Percentiles rank a stretch among this genome's conserved stretches.
Conservation (phyloP, 2,113 vertebrate species). For the Nematolebias whitei region DNA sequence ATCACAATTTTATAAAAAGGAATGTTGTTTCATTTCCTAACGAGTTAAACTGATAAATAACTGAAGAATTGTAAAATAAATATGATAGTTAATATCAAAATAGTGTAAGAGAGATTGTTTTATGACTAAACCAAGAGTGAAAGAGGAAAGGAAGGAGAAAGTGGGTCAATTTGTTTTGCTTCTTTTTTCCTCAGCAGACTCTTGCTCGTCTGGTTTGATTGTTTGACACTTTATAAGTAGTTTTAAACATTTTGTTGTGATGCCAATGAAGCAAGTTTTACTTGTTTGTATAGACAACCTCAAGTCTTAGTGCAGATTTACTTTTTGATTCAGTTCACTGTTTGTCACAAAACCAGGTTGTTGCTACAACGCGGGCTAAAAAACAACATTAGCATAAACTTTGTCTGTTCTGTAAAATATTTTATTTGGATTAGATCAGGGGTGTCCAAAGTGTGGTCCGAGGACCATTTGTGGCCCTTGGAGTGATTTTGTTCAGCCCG, state of each 20-base stretch:
- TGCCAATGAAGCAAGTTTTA: not conserved
- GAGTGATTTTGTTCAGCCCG: too few species aligned
- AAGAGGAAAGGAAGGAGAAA: slow-evolving; percentile 54
- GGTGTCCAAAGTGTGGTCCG: too few species aligned
- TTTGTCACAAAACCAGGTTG: too few species aligned
- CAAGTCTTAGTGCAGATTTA: too few species aligned
- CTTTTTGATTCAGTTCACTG: too few species aligned
- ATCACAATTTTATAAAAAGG: slow-evolving; percentile 7
- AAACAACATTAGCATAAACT: too few species aligned
- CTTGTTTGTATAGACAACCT: too few species aligned
- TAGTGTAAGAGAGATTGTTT: not conserved
- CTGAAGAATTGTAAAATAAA: slow-evolving; percentile 36
- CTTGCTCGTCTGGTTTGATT: slow-evolving; percentile 31
- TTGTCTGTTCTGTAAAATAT: too few species aligned
- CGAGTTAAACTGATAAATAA: slow-evolving; percentile 3
- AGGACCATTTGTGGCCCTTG: too few species aligned
- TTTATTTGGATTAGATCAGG: too few species aligned
- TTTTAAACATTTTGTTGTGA: slow-evolving; percentile 5
- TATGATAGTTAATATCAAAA: not conserved
- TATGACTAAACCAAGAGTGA: slow-evolving; percentile 16
- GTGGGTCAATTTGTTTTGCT: slow-evolving; percentile 19
- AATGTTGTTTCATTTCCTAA: slow-evolving; percentile 10
- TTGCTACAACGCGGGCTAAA: too few species aligned
- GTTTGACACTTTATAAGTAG: slow-evolving; percentile 18
- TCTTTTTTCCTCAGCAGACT: slow-evolving; percentile 35